Conservation (phyloP, 2,797 vertebrate species). For the Chelidonichthys spinosus region DNA sequence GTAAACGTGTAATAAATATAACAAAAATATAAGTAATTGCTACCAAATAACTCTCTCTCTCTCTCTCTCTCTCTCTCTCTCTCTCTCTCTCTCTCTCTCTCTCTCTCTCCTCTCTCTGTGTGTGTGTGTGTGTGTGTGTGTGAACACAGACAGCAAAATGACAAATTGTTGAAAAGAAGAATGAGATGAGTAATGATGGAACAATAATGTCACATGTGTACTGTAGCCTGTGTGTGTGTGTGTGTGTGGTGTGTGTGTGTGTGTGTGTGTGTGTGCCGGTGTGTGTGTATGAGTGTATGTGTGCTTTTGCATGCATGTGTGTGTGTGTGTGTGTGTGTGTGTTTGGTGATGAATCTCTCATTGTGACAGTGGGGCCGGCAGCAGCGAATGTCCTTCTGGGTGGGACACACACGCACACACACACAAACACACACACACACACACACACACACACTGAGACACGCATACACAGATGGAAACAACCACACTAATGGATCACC, state of each 20-base stretch:
- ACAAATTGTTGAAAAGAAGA: conserved; percentile 77
- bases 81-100: too few species aligned
- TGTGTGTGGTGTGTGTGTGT: conserved; percentile 27
- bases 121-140: too few species aligned
- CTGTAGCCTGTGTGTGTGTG: conserved; percentile 44
- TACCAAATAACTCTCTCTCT: neutral
- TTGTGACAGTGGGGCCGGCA: conserved; percentile 85
- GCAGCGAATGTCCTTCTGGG: conserved; percentile 86
- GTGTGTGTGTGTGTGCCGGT: conserved; percentile 33
- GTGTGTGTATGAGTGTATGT: conserved; percentile 13
- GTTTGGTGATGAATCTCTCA: conserved; percentile 84
- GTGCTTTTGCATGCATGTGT: neutral
- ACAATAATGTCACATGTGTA: conserved; percentile 81
- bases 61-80: too few species aligned
- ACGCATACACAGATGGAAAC: conserved; percentile 82
- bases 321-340: conserved; percentile 20
- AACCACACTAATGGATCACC: conserved; percentile 88
- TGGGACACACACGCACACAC: conserved; percentile 69
- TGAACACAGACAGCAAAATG: conserved; percentile 49
- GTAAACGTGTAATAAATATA: neutral
- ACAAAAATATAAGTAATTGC: neutral
- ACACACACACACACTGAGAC: conserved; percentile 52
- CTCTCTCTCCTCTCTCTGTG: too few species aligned
- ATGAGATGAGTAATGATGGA: conserved; percentile 80
- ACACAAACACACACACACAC: conserved; percentile 42